A percentile compares a stretch with the other conserved stretches of the same genome.
These are phyloP conservation scores for Zhengitettix transpicula DNA, from an alignment of 2,888 invertebrate species.

Conservation along the genomic window DNA sequence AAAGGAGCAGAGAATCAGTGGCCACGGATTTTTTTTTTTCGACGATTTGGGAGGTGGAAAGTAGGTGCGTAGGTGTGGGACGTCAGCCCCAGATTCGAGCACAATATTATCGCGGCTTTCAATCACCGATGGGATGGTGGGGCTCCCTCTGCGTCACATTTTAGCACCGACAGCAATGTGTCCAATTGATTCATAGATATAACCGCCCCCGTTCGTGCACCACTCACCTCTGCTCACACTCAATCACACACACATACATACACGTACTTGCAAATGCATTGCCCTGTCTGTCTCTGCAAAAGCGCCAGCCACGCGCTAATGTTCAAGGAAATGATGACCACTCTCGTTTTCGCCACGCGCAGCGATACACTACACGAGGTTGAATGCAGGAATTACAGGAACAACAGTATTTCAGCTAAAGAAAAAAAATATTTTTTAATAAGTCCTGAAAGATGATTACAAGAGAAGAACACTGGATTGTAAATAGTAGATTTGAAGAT, in stretches of 20 bases:
- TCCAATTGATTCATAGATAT: slow-evolving; percentile 10
- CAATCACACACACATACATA: background rate
- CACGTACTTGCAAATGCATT: background rate
- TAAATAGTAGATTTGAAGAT: no score
- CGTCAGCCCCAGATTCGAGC: slow-evolving; percentile 9
- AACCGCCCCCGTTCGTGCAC: background rate
- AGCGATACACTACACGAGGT: no score
- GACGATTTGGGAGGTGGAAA: background rate
- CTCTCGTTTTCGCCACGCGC: no score
- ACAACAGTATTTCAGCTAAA: no score
- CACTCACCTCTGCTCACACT: background rate
- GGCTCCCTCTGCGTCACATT: slow-evolving; percentile 3
- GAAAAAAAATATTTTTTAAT: no score
- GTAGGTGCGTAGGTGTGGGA: background rate
- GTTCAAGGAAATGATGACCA: no score
- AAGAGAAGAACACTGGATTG: no score
- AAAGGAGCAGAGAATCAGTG: background rate
- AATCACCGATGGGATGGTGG: slow-evolving; percentile 3
- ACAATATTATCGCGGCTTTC: slow-evolving; percentile 10
- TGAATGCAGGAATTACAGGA: no score
- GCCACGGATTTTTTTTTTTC: no score
- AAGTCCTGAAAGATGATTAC: no score
- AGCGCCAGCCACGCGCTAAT: background rate
- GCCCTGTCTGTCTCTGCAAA: background rate
- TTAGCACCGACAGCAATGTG: slow-evolving; percentile 11